Evolutionary conservation across 2,113 vertebrate genomes (phyloP).

Genomic region (Onychorhynchus coronatus): DNA sequence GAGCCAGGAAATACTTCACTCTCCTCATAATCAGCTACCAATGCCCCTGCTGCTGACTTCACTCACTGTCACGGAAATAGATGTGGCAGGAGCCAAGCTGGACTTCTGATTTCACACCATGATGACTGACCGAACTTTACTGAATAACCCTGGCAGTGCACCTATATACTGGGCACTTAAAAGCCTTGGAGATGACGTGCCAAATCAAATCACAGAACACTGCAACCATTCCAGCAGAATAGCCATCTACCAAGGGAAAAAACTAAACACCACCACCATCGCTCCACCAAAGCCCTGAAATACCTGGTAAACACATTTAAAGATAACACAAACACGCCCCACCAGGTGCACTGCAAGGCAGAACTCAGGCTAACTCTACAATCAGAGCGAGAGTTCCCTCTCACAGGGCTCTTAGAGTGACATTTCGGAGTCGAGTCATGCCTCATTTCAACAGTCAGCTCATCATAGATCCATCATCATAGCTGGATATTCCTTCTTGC

Average conservation of each 20-base stretch:
- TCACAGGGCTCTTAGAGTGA: not conserved
- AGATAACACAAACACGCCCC: not conserved
- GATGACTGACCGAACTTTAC: not conserved
- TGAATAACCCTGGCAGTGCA: not conserved
- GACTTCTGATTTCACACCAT: not conserved
- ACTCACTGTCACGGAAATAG: not conserved
- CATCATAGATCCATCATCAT: not conserved
- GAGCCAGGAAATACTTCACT: not conserved
- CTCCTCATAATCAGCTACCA: not conserved
- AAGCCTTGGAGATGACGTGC: not conserved
- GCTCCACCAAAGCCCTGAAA: not conserved
- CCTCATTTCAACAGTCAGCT: not conserved
- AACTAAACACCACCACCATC: accelerated
- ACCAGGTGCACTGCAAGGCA: not conserved
- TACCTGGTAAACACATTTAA: not conserved
- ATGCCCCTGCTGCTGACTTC: not conserved
- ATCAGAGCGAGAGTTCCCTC: not conserved
- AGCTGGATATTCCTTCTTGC: not conserved
- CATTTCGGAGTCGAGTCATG: not conserved
- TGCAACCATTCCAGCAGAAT: not conserved
- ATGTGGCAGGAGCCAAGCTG: not conserved
- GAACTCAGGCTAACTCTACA: not conserved
- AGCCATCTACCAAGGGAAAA: not conserved
- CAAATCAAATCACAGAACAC: not conserved
- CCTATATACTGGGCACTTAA: not conserved